Percentiles rank a stretch among this genome's conserved stretches.
phyloP scores from a whole-genome alignment of 2,888 invertebrate genomes.

The Laspeyria flexula region DNA sequence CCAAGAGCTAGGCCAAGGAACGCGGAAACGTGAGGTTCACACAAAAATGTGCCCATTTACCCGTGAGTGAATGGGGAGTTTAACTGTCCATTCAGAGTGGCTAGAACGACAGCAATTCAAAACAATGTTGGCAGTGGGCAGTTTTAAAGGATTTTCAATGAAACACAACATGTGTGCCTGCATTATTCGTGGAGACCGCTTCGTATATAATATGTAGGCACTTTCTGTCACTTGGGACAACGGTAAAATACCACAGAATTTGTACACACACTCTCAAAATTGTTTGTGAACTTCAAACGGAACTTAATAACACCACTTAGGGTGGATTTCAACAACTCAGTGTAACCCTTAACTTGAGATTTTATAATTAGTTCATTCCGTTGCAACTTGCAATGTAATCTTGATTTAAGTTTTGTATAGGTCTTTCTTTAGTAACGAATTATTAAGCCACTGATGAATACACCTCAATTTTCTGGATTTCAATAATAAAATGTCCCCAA shows the following conservation, averaged over 20 bases:
- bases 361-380: no score
- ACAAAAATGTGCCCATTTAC: constrained; percentile 72
- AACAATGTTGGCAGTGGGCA: constrained; percentile 65
- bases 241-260: constrained; percentile 23
- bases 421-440: no score
- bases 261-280: constrained; percentile 5
- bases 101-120: constrained; percentile 63
- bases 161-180: constrained; percentile 51
- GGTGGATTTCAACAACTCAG: no score
- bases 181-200: constrained; percentile 50
- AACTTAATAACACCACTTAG: neutral
- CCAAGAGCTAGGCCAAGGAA: constrained; percentile 53
- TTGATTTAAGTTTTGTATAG: no score
- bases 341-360: no score
- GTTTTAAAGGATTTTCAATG: constrained; percentile 60
- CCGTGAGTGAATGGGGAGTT: constrained; percentile 75
- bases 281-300: neutral
- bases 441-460: no score
- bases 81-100: constrained; percentile 74
- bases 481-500: no score
- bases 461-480: no score
- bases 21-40: constrained; percentile 69
- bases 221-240: constrained; percentile 28
- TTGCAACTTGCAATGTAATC: no score
- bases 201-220: constrained; percentile 42